Evolutionary conservation across 2,113 vertebrate species (phyloP), one percentile per base, ranked within the genome.

Genomic region (Xerus inauris): DNA sequence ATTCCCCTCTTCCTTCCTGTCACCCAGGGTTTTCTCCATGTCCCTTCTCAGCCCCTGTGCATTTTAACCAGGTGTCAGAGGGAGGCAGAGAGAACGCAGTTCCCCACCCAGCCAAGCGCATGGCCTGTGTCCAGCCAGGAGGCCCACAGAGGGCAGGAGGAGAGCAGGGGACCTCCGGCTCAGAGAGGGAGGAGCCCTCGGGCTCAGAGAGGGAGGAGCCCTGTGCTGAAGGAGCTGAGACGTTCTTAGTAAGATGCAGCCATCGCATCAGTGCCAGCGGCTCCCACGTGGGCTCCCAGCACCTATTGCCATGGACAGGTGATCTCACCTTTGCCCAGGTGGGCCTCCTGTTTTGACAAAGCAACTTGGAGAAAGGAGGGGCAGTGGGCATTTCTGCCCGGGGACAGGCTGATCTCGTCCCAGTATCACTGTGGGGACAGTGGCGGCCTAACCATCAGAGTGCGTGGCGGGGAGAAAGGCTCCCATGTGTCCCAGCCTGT

Each of bases 311-410:
- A 6, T 17, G 65, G 28, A 35, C 65, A 17, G 11, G 22, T 8
- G 6, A 13, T 5, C 6, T 2, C 30, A 5, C 12, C 51, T 22
- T 2, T 40, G 22, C 51, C n/a, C n/a, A n/a, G n/a, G n/a, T n/a
- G n/a, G n/a, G n/a, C n/a, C 77, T 22, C 30, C 30, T 35, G 3
- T 65, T 13, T 16, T 65, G 30, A 32, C 30, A 35, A 14, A 14
- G 64, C 30, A 16, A 5, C 13, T 65, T 16, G 32, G 28, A 10
- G 28, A 64, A 64, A 3, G 13, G 28, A 35, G 65, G 30, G 32
- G 14, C 32, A 35, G 32, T 67, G 32, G 30, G 32, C 65, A 17
- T 35, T 35, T 67, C 30, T 67, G 26, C 62, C 28, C 6, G 5
- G 32, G 64, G 65, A 69, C 65, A 69, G 65, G 35, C 7, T 19